phyloP scores from a whole-genome alignment of 2,113 vertebrate species.

The Turnix velox region DNA sequence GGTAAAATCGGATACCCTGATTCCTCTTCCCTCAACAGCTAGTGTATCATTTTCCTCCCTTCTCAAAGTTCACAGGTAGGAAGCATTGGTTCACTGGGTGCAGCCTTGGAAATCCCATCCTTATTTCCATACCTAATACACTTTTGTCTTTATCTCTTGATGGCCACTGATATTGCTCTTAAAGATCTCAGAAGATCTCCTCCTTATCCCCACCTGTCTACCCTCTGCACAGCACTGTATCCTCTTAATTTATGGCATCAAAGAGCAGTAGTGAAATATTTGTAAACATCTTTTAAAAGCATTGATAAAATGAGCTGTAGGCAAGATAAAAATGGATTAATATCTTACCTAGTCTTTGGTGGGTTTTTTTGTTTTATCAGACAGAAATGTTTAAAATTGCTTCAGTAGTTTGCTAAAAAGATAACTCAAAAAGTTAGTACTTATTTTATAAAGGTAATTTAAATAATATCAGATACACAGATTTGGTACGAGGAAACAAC shows the following conservation, averaged over 20 bases:
- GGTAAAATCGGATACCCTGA: not conserved
- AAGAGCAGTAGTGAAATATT: not conserved
- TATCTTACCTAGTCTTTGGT: not conserved
- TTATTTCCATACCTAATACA: not conserved
- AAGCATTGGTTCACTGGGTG: not conserved
- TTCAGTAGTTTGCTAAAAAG: not conserved
- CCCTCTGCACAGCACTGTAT: not conserved
- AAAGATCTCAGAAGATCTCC: not conserved
- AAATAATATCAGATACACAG: not conserved
- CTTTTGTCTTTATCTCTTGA: not conserved
- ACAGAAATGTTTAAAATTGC: not conserved
- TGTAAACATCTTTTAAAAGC: not conserved
- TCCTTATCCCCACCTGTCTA: not conserved
- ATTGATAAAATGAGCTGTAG: not conserved
- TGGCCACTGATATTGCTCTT: not conserved
- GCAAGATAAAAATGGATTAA: not conserved
- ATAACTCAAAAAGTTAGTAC: not conserved
- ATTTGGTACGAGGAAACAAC: not conserved
- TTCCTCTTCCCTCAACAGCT: not conserved
- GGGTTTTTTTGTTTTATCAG: not conserved
- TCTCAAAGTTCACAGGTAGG: not conserved
- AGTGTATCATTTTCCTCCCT: not conserved
- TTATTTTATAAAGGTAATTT: not conserved
- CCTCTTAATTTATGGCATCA: not conserved
- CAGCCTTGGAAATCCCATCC: not conserved